Base-by-base conservation (phyloP, 2,888 invertebrate species). In the Ctena decussata region DNA sequence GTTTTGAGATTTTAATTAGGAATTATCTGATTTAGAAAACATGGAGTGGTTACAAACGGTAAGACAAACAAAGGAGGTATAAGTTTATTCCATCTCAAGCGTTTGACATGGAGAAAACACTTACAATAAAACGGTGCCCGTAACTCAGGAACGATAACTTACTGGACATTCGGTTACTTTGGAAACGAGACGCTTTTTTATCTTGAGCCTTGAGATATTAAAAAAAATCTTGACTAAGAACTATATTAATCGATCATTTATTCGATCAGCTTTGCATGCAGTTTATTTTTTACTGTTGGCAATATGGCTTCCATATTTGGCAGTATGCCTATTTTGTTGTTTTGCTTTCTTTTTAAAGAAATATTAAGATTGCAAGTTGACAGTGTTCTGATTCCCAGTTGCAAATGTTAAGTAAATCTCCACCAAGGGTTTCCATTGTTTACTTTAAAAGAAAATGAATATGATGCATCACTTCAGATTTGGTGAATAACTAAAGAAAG, bases 151-250 rank as follows among this genome's bases (percentile, higher is more conserved):
- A 65, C 65, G 65, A n/a, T 65, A 65, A 65, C 65, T 57, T 2
- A 57, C 2, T 2, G 27, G 18, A 0, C 8, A 30, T 27, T 18
- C 90, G 83, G 90, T 90, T 83, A 85, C 90, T 78, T 83, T 90
- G 86, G 90, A 12, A 88, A 90, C 90, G 65, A 70, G 86, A 87
- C 87, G 86, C 87, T 89, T 37, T 65, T 70, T 46, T 74, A 12
- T 65, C 57, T 27, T 5, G 57, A 3, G 21, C 3, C 21, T 46
- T 46, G 21, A 3, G 18, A 12, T 46, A 46, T 46, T 6, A 46
- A n/a, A n/a, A n/a, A n/a, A n/a, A n/a, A n/a, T n/a, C n/a, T n/a
- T n/a, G n/a, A n/a, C n/a, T n/a, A n/a, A n/a, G n/a, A n/a, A n/a
- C n/a, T n/a, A n/a, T n/a, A n/a, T n/a, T n/a, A n/a, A n/a, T n/a